Conservation (phyloP, 2,113 vertebrate species). For the Odontophorus gujanensis region DNA sequence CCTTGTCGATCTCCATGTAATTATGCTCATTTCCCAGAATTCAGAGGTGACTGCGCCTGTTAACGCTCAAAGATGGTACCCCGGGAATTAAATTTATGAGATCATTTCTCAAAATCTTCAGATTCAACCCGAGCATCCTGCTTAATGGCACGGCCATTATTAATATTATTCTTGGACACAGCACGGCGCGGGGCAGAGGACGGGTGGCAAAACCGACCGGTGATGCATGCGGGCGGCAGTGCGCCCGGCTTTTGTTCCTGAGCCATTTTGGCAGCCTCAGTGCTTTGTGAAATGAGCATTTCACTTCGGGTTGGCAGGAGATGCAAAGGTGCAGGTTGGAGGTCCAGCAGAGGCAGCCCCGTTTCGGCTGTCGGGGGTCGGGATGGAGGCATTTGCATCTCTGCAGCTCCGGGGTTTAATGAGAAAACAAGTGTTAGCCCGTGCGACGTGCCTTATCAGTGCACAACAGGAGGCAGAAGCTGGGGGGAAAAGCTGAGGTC, state of each 20-base stretch:
- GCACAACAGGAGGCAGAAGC: too few relatives aligned
- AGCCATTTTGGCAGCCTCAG: not conserved
- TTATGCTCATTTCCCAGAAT: slow-evolving; percentile 86
- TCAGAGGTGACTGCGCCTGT: slow-evolving; percentile 78
- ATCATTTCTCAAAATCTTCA: slow-evolving; percentile 76
- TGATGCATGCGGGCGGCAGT: not conserved
- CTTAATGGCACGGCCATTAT: slow-evolving; percentile 75
- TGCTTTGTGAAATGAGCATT: not conserved
- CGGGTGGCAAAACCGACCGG: slow-evolving; percentile 42
- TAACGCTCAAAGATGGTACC: slow-evolving; percentile 79
- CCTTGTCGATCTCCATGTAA: slow-evolving; percentile 85
- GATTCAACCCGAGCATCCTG: slow-evolving; percentile 70
- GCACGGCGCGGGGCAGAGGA: slow-evolving; percentile 49
- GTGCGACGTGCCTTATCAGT: too few relatives aligned
- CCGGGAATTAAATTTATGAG: slow-evolving; percentile 84
- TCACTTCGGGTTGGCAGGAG: not conserved
- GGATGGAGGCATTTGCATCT: not conserved
- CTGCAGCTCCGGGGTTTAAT: too few relatives aligned
- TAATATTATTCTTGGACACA: slow-evolving; percentile 78
- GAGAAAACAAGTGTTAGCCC: too few relatives aligned
- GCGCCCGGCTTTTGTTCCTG: not conserved
- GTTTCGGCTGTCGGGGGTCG: not conserved
- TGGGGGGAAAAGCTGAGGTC: too few relatives aligned
- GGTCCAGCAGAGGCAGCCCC: not conserved
- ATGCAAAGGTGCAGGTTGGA: not conserved